These are phyloP conservation scores for Tetragnatha montana DNA, from an alignment of 2,888 invertebrate species.

Conservation along the genomic window DNA sequence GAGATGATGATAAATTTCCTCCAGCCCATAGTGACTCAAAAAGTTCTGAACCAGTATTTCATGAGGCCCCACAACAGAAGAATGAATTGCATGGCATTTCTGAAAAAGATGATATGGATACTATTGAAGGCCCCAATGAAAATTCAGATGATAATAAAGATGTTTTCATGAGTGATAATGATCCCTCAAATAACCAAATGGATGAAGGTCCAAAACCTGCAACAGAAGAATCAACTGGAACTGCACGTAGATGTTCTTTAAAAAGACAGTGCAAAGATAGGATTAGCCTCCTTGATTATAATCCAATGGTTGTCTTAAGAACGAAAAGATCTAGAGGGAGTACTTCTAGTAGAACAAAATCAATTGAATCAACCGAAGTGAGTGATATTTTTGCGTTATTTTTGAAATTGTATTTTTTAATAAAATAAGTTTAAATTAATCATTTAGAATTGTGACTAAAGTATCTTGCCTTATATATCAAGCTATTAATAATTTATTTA, in stretches of 20 bases:
- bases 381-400: conserved; percentile 15
- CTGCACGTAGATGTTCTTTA: conserved; percentile 61
- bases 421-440: too few relatives aligned
- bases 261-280: conserved; percentile 66
- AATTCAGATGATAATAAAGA: not conserved
- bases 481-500: too few relatives aligned
- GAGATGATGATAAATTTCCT: not conserved
- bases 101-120: not conserved
- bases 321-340: conserved; percentile 50
- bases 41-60: conserved; percentile 1
- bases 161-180: conserved; percentile 10
- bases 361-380: conserved; percentile 46
- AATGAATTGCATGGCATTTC: not conserved
- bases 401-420: not conserved
- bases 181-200: not conserved
- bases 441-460: too few relatives aligned
- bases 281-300: conserved; percentile 65
- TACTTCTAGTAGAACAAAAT: conserved; percentile 30
- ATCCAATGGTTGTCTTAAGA: conserved; percentile 60
- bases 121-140: not conserved
- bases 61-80: not conserved
- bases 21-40: not conserved
- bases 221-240: conserved; percentile 22
- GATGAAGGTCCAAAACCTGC: conserved; percentile 15
- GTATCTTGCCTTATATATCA: too few relatives aligned